Conservation (phyloP, 2,113 vertebrate species). For the Sebastes fasciatus region DNA sequence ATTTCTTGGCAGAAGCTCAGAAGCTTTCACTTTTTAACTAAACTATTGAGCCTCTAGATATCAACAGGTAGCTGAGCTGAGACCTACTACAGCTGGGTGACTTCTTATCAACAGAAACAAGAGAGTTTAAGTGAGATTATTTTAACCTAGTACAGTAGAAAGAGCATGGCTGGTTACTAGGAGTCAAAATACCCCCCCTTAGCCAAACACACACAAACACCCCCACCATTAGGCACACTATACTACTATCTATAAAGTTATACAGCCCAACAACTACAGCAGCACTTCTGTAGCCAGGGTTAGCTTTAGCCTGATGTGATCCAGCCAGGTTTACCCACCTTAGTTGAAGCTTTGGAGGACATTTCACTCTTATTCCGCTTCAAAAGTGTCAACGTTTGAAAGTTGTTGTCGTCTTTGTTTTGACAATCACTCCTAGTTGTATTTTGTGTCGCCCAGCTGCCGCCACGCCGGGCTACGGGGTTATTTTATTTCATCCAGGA, state of each 20-base stretch:
- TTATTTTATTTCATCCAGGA: constrained; percentile 81
- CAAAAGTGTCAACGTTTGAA: constrained; percentile 66
- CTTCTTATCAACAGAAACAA: too few species aligned
- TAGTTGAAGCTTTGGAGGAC: constrained; percentile 90
- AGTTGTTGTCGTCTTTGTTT: constrained; percentile 57
- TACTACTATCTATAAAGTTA: constrained; percentile 34
- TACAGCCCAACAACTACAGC: neutral
- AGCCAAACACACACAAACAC: constrained; percentile 19
- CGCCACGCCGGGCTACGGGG: constrained; percentile 83
- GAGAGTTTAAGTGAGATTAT: too few species aligned
- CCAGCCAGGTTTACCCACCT: constrained; percentile 85
- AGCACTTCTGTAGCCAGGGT: neutral
- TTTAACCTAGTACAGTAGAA: too few species aligned
- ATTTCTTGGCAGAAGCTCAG: neutral
- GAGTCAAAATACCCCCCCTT: constrained; percentile 20
- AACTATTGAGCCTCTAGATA: too few species aligned
- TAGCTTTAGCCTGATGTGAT: constrained; percentile 10
- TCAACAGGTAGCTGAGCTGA: too few species aligned
- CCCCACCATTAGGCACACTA: neutral
- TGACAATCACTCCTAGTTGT: constrained; percentile 66
- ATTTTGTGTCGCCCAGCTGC: constrained; percentile 80
- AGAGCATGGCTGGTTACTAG: too few species aligned
- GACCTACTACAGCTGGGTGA: too few species aligned
- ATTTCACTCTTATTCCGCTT: constrained; percentile 85
- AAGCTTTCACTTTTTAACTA: constrained; percentile 4